A percentile compares a stretch with the other conserved stretches of the same genome.
These are phyloP conservation scores for Chloropsis cyanopogon DNA, from an alignment of 2,113 vertebrate species.

Conservation along the genomic window DNA sequence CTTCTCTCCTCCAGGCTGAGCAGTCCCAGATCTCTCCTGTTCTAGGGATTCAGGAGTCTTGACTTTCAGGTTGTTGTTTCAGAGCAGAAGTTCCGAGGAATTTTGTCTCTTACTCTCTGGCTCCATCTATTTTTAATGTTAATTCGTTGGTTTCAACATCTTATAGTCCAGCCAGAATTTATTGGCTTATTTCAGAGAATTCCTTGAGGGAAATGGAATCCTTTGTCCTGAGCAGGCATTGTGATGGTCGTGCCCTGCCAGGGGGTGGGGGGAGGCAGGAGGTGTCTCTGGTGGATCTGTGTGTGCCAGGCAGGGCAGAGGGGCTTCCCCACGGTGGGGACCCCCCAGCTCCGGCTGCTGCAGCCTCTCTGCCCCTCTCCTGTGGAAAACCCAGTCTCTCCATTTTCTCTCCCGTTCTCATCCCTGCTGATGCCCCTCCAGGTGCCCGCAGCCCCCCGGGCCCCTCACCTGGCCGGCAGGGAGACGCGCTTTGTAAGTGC, in stretches of 20 bases:
- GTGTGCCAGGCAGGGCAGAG: neutral
- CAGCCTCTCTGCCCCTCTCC: neutral
- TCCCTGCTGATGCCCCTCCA: slow-evolving; percentile 29
- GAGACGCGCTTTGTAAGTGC: slow-evolving; percentile 90
- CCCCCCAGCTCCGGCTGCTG: neutral
- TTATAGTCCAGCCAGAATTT: neutral
- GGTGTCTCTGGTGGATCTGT: neutral
- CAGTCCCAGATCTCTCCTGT: neutral
- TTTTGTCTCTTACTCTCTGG: neutral
- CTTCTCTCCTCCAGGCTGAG: neutral
- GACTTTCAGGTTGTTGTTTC: neutral
- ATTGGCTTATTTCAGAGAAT: neutral
- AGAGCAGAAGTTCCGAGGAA: neutral
- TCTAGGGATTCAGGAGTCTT: neutral
- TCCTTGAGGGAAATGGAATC: neutral
- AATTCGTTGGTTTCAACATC: neutral
- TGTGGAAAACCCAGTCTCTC: neutral
- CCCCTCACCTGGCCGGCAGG: slow-evolving; percentile 63
- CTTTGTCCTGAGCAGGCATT: neutral
- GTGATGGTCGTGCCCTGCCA: neutral
- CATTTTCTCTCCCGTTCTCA: slow-evolving; percentile 2
- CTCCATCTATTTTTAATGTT: neutral
- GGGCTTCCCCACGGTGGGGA: rapidly evolving
- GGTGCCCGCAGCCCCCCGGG: slow-evolving; percentile 56
- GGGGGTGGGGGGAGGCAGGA: neutral